Percentiles rank a stretch among this genome's conserved stretches.
Evolutionary conservation across 2,888 invertebrate species (phyloP).

Genomic region (Ophraella communa): DNA sequence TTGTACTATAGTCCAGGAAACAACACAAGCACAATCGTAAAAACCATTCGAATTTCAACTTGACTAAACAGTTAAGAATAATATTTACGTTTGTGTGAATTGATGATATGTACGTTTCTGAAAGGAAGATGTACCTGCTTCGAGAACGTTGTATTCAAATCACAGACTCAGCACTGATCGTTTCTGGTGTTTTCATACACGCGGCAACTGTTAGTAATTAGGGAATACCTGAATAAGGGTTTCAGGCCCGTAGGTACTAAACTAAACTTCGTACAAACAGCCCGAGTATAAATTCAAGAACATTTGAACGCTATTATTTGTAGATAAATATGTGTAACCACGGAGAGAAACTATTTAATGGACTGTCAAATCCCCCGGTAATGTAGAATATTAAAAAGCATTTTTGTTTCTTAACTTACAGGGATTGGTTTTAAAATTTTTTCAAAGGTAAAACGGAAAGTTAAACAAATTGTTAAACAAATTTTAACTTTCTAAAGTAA

Average conservation of each 20-base stretch:
- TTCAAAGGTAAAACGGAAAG: too few species aligned
- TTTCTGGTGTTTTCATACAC: constrained; percentile 1
- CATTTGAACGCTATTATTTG: constrained; percentile 10
- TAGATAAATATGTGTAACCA: constrained; percentile 13
- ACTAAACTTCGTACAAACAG: constrained; percentile 44
- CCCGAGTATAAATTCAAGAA: constrained; percentile 41
- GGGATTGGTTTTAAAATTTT: too few species aligned
- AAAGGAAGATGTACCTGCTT: not conserved
- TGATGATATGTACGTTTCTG: not conserved
- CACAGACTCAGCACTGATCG: not conserved
- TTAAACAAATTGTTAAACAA: too few species aligned
- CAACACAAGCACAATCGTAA: too few species aligned
- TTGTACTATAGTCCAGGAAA: not conserved
- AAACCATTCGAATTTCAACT: too few species aligned
- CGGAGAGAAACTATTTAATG: constrained; percentile 9
- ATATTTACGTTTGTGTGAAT: too few species aligned
- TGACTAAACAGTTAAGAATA: too few species aligned
- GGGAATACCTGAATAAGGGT: constrained; percentile 27
- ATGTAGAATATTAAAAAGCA: not conserved
- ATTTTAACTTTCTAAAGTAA: too few species aligned
- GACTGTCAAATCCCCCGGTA: not conserved
- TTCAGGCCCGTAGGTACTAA: constrained; percentile 28
- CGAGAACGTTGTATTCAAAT: not conserved
- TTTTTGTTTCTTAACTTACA: not conserved
- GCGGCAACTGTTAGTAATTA: constrained; percentile 22